Base-by-base conservation (phyloP, 2,797 vertebrate genomes). In the Prionace glauca region DNA sequence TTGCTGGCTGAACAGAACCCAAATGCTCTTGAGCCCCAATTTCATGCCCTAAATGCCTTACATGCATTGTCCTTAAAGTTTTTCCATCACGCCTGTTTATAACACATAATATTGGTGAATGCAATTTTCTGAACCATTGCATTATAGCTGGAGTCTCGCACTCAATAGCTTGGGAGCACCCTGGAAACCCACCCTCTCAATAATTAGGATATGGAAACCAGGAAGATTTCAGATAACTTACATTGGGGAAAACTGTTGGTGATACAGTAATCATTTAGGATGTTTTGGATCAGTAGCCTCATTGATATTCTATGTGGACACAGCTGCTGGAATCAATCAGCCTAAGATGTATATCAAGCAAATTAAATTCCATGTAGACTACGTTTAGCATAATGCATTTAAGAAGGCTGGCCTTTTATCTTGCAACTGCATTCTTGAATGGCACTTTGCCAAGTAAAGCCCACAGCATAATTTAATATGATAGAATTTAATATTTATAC, bases 371-470 rank as follows among this genome's bases (percentile, higher is more conserved):
- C 11, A 24, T 92, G n/a, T 11, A 41, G 90, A 41, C 90, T 26
- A 69, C 65, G 69, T 67, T 92, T 69, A 67, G 24, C 22, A 14
- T 69, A 92, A 92, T 67, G n/a, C 90, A 24, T 69, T 69, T 69
- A 65, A 36, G 62, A 12, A 90, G 50, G 26, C 36, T 84, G 50
- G 29, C 10, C 29, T 9, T 32, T 62, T 60, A 29, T 90, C 24
- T 65, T 60, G 32, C 29, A 67, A 41, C 20, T 67, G n/a, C n/a
- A 67, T 24, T 92, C 65, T 92, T 9, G 62, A 92, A 92, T 92
- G n/a, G 90, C 90, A 92, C 36, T 92, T 92, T 92, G 90, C 90
- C 90, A 92, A 18, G 24, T 36, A n/a, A 92, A 92, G n/a, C 20
- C n/a, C 36, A 41, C 65, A 92, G 16, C n/a, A 69, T 24, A 36